These are phyloP conservation scores for Zaprionus ornatus DNA, from an alignment of 1,140 invertebrate genomes.

Conservation along the genomic window DNA sequence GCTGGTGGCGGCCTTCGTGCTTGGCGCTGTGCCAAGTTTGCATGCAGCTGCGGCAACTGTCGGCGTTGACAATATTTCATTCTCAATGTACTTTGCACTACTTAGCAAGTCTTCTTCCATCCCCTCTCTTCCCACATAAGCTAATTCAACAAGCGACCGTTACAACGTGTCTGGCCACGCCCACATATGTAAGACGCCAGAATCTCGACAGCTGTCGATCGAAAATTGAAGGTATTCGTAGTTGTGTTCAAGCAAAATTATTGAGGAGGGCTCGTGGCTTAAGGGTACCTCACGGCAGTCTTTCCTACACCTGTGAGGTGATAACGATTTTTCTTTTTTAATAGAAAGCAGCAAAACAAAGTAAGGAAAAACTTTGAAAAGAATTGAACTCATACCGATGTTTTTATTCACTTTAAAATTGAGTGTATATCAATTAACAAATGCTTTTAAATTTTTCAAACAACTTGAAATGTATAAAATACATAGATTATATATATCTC, in stretches of 20 bases:
- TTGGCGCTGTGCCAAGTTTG: slow-evolving; percentile 58
- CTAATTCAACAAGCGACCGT: slow-evolving; percentile 48
- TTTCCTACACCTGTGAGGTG: slow-evolving; percentile 4
- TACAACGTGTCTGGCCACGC: slow-evolving; percentile 18
- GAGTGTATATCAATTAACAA: background rate
- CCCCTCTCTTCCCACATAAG: background rate
- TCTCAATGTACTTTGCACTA: slow-evolving; percentile 25
- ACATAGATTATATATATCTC: background rate
- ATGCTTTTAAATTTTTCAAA: background rate
- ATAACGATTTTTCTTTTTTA: slow-evolving; percentile 15
- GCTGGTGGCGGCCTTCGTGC: slow-evolving; percentile 31
- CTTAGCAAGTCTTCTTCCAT: background rate
- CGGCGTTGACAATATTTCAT: slow-evolving; percentile 59
- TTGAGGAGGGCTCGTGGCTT: background rate
- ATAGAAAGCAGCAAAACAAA: background rate
- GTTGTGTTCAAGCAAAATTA: background rate
- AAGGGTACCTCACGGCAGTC: background rate
- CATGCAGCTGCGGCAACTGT: slow-evolving; percentile 62
- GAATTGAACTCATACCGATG: background rate
- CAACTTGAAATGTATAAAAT: background rate
- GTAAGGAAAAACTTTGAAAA: background rate
- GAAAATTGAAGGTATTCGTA: background rate
- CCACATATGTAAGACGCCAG: background rate
- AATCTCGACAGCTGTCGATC: slow-evolving; percentile 21
- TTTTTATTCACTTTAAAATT: background rate